Base-by-base conservation (phyloP, 2,113 vertebrate genomes). In the Oryzias melastigma region DNA sequence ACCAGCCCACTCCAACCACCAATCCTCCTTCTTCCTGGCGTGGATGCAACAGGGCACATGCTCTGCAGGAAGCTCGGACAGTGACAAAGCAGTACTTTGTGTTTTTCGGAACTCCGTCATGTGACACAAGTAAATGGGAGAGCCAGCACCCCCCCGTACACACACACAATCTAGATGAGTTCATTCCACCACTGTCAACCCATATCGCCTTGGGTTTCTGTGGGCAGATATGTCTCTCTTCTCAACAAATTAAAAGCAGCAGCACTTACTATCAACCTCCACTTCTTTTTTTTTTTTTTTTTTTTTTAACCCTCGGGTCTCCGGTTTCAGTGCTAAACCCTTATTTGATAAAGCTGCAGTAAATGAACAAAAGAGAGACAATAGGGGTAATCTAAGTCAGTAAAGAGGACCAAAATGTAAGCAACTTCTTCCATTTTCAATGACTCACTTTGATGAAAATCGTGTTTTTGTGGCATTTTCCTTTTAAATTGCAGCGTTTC, bases 51-150 rank as follows among this genome's bases (percentile, higher is more conserved):
- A 58, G 45, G 51, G 25, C 58, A 22, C 63, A 63, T 12, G 42
- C 60, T 51, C 71, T 62, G 80, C 46, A 53, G 73, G 55, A 66
- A 52, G 51, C 69, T 74, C 73, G 77, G 71, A 71, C 53, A 8
- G 61, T 1, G 14, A 17, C 40, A 41, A 14, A 14, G 20, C 10
- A 5, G 7, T 64, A 60, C 35, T 35, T 35, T 35, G 35, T 35
- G 35, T 12, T 35, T 35, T 35, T 8, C 35, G 12, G 35, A 35
- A 35, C 35, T 35, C 35, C 35, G 10, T 35, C 35, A 35, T 35
- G 35, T 35, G 2, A 35, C 35, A 35, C 35, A 35, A 35, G 35
- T 35, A 35, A 35, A 35, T 8, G 8, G 35, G 35, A 35, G 35
- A 35, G 35, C 10, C 35, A 35, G 2, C 6, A 15, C 18, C 48